A percentile compares a stretch with the other conserved stretches of the same genome.
These are phyloP conservation scores for Chelonia mydas DNA, from an alignment of 2,797 vertebrate species.

Conservation along the genomic window DNA sequence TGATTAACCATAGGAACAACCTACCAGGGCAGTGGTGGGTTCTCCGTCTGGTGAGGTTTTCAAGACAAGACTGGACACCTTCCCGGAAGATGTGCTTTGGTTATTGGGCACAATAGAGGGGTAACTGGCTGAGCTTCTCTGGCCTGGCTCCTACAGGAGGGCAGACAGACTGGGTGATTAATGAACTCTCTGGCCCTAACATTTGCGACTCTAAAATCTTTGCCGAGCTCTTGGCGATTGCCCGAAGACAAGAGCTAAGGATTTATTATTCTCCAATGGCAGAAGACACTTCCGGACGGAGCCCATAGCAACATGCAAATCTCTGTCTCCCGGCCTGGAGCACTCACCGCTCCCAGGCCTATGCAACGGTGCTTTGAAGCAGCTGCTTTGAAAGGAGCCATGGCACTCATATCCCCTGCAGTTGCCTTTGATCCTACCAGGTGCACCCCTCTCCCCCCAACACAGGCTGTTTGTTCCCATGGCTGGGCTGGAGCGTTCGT, in stretches of 20 bases:
- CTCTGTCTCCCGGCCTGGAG: not conserved
- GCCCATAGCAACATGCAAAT: not conserved
- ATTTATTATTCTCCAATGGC: not conserved
- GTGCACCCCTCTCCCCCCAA: not conserved
- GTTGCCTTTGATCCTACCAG: not conserved
- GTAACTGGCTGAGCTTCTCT: not conserved
- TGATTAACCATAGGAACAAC: not conserved
- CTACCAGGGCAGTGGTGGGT: not conserved
- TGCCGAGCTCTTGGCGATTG: not conserved
- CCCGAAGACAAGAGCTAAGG: not conserved
- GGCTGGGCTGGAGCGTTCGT: not conserved
- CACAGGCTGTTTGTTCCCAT: not conserved
- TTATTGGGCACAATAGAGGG: not conserved
- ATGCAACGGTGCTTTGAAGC: not conserved
- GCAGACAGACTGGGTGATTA: not conserved
- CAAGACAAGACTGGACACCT: not conserved
- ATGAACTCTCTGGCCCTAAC: no score
- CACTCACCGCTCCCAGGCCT: not conserved
- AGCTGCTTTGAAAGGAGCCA: not conserved
- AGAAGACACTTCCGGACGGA: not conserved
- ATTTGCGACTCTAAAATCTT: not conserved
- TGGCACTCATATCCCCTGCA: not conserved
- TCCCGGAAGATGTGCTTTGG: not conserved
- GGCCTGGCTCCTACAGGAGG: not conserved
- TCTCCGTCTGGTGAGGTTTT: no score